Evolutionary conservation across 2,113 vertebrate genomes (phyloP).

Genomic region (Alectura lathami): DNA sequence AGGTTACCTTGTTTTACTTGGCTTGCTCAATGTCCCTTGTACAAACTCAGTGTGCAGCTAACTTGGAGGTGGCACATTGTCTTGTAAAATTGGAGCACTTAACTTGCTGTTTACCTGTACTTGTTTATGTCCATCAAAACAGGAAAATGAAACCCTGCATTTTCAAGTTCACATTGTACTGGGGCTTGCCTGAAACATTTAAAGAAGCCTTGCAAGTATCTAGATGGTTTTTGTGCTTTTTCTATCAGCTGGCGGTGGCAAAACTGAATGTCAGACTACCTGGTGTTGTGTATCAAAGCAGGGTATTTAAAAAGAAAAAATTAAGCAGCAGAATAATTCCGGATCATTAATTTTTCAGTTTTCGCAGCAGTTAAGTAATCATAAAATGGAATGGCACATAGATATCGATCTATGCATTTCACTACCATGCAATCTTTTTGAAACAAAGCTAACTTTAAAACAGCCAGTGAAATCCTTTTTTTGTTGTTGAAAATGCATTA

Average conservation of each 20-base stretch:
- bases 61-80: slow-evolving; percentile 33
- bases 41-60: slow-evolving; percentile 26
- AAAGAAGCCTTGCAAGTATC: not conserved
- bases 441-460: slow-evolving; percentile 30
- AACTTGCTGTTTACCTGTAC: slow-evolving; percentile 7
- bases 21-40: slow-evolving; percentile 21
- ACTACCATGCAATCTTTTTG: not conserved
- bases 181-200: not conserved
- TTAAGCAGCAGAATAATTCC: not conserved
- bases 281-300: slow-evolving; percentile 1
- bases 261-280: slow-evolving; percentile 3
- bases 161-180: not conserved
- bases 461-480: slow-evolving; percentile 26
- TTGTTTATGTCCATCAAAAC: slow-evolving; percentile 36
- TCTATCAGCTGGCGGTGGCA: not conserved
- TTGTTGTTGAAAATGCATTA: not conserved
- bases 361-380: not conserved
- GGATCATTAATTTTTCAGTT: not conserved
- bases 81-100: slow-evolving; percentile 41
- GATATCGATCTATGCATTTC: not conserved
- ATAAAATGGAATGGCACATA: not conserved
- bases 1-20: slow-evolving; percentile 8
- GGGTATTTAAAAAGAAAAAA: not conserved
- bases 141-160: not conserved
- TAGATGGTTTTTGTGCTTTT: not conserved